These are phyloP conservation scores for Graptemys geographica DNA, from an alignment of 2,797 vertebrate genomes.

Conservation along the genomic window DNA sequence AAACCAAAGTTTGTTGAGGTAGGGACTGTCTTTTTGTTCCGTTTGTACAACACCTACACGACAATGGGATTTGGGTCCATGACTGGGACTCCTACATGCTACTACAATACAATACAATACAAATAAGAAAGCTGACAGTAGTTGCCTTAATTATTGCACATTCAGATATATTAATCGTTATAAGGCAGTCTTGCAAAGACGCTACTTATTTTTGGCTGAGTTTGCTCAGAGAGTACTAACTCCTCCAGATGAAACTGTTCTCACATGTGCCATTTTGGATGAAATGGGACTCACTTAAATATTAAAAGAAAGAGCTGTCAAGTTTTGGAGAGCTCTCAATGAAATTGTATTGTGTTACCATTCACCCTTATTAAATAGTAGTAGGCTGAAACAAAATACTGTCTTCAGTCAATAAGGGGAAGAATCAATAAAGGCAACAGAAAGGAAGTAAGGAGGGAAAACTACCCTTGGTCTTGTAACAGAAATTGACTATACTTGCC, in stretches of 20 bases:
- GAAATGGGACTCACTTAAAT: neutral
- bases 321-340: neutral
- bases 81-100: neutral
- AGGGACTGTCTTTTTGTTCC: neutral
- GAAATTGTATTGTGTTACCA: neutral
- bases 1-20: neutral
- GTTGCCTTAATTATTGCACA: neutral
- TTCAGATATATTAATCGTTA: fast-evolving
- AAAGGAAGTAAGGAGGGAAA: conserved; percentile 14
- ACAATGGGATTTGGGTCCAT: neutral
- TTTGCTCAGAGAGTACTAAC: neutral
- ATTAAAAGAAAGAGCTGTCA: neutral
- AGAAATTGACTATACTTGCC: neutral
- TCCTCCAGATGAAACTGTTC: neutral
- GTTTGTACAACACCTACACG: neutral
- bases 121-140: neutral
- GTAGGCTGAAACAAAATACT: neutral
- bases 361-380: neutral
- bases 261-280: neutral
- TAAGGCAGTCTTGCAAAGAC: neutral
- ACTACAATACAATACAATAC: neutral
- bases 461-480: neutral
- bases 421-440: neutral
- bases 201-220: neutral
- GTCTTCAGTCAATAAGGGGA: neutral